phyloP scores from a whole-genome alignment of 2,888 invertebrate genomes.

The Hydrotaea diabolus region DNA sequence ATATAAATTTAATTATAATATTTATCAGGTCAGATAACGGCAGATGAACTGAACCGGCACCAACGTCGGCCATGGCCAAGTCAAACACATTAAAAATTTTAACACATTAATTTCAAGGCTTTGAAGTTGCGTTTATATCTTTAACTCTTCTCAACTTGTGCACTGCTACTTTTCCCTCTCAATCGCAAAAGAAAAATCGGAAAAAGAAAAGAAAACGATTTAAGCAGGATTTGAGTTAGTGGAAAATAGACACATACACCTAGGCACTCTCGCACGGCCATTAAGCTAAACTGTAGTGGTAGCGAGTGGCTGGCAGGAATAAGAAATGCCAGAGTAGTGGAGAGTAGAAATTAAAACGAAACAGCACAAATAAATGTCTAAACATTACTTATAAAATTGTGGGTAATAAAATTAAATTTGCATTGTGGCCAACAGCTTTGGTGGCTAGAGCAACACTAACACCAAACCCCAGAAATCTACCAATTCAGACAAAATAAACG shows the following conservation, averaged over 20 bases:
- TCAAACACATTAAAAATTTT: conserved; percentile 65
- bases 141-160: background rate
- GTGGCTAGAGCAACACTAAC: no score
- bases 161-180: background rate
- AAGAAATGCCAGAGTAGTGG: background rate
- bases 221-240: conserved; percentile 43
- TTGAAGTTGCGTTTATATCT: conserved; percentile 51
- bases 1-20: conserved; percentile 64
- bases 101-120: conserved; percentile 63
- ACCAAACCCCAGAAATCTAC: background rate
- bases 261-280: background rate
- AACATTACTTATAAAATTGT: conserved; percentile 68
- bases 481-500: background rate
- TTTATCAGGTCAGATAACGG: conserved; percentile 67
- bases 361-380: conserved; percentile 59
- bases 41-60: conserved; percentile 35
- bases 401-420: conserved; percentile 68
- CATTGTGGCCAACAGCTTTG: conserved; percentile 53
- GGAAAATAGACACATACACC: conserved; percentile 9
- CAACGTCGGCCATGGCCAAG: conserved; percentile 40
- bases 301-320: background rate
- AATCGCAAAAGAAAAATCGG: background rate
- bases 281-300: background rate
- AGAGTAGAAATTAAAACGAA: conserved; percentile 30
- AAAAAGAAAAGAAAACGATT: background rate